Evolutionary conservation across 2,113 vertebrate species (phyloP).

Genomic region (Edolisoma coerulescens): DNA sequence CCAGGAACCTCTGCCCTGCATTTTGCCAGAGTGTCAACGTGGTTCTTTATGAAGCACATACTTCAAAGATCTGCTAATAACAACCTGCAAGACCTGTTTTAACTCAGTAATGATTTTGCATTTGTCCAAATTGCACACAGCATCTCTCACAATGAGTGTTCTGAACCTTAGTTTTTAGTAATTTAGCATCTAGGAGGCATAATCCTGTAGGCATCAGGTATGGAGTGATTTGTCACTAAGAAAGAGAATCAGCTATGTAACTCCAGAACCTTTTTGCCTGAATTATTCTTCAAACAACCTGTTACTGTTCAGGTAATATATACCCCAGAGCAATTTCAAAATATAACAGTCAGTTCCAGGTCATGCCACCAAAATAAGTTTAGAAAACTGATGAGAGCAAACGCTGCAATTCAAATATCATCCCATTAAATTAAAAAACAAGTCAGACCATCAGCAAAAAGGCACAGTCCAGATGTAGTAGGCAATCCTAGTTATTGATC

Average conservation of each 20-base stretch:
- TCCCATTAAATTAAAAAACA: not conserved
- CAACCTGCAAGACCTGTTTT: not conserved
- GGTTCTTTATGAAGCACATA: not conserved
- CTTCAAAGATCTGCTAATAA: not conserved
- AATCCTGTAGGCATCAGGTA: not conserved
- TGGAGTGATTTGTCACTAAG: not conserved
- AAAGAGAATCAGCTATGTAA: fast-evolving
- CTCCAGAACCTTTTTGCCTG: not conserved
- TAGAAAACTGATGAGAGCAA: not conserved
- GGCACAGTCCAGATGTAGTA: not conserved
- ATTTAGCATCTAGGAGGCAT: not conserved
- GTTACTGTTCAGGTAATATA: not conserved
- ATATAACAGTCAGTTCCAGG: not conserved
- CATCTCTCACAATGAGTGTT: not conserved
- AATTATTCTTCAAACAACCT: not conserved
- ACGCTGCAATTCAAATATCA: not conserved
- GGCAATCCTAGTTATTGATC: not conserved
- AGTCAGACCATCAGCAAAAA: not conserved
- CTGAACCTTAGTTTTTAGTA: not conserved
- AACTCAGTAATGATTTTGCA: not conserved
- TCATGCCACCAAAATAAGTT: not conserved
- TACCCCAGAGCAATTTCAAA: not conserved
- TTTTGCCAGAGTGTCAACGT: not conserved
- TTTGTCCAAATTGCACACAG: not conserved
- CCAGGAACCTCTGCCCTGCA: not conserved